phyloP scores from a whole-genome alignment of 2,113 vertebrate genomes.

The Gymnocephalus cernua region DNA sequence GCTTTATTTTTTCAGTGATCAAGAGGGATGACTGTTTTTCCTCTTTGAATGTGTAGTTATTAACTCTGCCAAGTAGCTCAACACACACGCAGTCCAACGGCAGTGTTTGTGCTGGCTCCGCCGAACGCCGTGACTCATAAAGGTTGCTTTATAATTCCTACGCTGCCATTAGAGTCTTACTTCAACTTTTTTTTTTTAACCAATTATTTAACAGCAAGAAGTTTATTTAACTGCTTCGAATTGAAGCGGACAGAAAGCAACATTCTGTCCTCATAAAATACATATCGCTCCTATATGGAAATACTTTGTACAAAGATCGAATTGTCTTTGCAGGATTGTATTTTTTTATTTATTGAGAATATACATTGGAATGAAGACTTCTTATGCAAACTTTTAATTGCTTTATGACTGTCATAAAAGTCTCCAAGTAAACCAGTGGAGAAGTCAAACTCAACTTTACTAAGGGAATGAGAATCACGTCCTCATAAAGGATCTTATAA shows the following conservation, averaged over 20 bases:
- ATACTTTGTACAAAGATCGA: not conserved
- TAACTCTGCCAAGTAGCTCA: constrained; percentile 67
- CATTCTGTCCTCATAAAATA: constrained; percentile 1
- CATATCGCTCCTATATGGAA: not conserved
- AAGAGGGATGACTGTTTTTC: constrained; percentile 64
- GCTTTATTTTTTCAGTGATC: constrained; percentile 62
- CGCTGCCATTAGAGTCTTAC: constrained; percentile 44
- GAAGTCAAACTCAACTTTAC: too few species aligned
- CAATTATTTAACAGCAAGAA: constrained; percentile 60
- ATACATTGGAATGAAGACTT: not conserved
- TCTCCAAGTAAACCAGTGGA: not conserved
- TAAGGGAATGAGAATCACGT: too few species aligned
- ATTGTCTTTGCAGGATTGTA: not conserved
- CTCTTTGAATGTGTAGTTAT: constrained; percentile 59
- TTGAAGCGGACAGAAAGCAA: constrained; percentile 13
- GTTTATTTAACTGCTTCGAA: constrained; percentile 6
- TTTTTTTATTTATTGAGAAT: not conserved
- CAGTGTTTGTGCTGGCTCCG: constrained; percentile 69
- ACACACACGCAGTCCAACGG: constrained; percentile 58
- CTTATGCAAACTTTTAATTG: not conserved
- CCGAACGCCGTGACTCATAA: constrained; percentile 70
- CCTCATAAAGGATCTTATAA: too few species aligned
- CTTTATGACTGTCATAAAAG: not conserved
- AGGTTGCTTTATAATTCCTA: constrained; percentile 64
- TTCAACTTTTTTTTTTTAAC: constrained; percentile 55